A percentile compares a stretch with the other conserved stretches of the same genome.
Conservation (phyloP, 2,113 vertebrate species). For the Gila orcuttii region DNA sequence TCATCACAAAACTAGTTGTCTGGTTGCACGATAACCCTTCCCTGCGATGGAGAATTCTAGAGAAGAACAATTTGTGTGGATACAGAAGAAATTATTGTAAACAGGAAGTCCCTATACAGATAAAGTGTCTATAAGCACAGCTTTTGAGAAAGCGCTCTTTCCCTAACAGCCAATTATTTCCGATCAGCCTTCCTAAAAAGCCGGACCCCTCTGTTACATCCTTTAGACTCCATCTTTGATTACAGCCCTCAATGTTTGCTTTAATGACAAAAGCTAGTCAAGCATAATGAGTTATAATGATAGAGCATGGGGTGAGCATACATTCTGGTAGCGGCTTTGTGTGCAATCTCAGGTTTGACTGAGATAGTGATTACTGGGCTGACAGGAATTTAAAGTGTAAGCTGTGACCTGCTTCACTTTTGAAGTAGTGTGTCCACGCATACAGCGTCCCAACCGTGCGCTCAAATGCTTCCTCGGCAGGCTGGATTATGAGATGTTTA, state of each 20-base stretch:
- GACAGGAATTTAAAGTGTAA: slow-evolving; percentile 49
- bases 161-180: slow-evolving; percentile 50
- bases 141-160: slow-evolving; percentile 40
- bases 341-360: slow-evolving; percentile 45
- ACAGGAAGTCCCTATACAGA: neutral
- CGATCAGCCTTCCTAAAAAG: slow-evolving; percentile 40
- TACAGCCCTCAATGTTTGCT: slow-evolving; percentile 58
- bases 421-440: slow-evolving; percentile 58
- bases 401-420: slow-evolving; percentile 50
- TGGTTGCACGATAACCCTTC: slow-evolving; percentile 9
- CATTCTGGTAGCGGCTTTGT: slow-evolving; percentile 23
- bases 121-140: slow-evolving; percentile 36
- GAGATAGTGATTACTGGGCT: slow-evolving; percentile 52
- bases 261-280: slow-evolving; percentile 54
- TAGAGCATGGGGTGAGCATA: slow-evolving; percentile 42
- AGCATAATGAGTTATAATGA: slow-evolving; percentile 65
- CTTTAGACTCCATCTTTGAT: slow-evolving; percentile 54
- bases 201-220: slow-evolving; percentile 33
- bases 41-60: slow-evolving; percentile 2
- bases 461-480: slow-evolving; percentile 47
- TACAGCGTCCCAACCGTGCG: slow-evolving; percentile 36
- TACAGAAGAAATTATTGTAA: slow-evolving; percentile 16
- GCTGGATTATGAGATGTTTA: slow-evolving; percentile 66
- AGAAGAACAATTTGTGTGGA: slow-evolving; percentile 23
- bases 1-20: slow-evolving; percentile 26